Conservation (phyloP, 2,113 vertebrate genomes). For the Sialia sialis region DNA sequence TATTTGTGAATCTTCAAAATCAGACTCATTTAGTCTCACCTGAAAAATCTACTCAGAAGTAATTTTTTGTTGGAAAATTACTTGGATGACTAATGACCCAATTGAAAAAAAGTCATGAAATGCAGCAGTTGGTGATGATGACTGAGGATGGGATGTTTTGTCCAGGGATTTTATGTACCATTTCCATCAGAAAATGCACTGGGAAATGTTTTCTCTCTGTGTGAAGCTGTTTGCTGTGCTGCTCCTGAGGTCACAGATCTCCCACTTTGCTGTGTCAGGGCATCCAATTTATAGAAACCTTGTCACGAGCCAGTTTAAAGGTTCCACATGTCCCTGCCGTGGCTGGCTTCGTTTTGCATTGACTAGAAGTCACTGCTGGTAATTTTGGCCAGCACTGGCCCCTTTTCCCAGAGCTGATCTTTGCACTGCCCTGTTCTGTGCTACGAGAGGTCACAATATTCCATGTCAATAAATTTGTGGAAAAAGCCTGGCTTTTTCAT, state of each 20-base stretch:
- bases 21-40: neutral
- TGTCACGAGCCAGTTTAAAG: fast-evolving
- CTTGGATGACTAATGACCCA: neutral
- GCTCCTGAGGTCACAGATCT: neutral
- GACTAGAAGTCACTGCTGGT: neutral
- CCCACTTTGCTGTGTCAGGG: neutral
- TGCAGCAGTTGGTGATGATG: neutral
- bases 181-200: neutral
- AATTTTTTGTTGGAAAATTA: neutral
- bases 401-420: neutral
- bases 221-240: neutral
- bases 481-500: neutral
- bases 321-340: neutral
- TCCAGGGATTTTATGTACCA: neutral
- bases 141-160: neutral
- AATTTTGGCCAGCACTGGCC: neutral
- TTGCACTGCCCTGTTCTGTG: neutral
- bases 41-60: neutral
- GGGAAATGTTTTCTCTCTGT: neutral
- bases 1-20: neutral
- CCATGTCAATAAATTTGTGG: neutral
- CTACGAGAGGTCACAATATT: neutral
- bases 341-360: neutral
- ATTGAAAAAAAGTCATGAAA: neutral
- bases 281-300: neutral